A percentile compares a stretch with the other conserved stretches of the same genome.
Conservation (phyloP, 2,113 vertebrate genomes). For the Lates calcarifer region DNA sequence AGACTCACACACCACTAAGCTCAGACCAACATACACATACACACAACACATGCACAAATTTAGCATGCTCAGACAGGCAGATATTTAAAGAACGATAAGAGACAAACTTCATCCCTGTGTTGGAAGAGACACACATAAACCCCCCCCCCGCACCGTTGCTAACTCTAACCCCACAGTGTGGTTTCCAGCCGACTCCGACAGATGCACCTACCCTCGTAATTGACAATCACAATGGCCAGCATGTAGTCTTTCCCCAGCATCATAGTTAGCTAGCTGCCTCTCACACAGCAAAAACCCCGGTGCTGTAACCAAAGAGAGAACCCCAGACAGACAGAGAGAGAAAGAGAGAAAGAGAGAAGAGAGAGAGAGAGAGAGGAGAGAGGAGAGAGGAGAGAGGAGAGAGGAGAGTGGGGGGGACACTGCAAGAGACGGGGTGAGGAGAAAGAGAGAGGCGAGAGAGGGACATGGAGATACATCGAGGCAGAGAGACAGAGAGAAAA, state of each 20-base stretch:
- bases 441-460: slow-evolving; percentile 14
- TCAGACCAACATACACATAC: not conserved
- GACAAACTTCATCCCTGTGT: slow-evolving; percentile 50
- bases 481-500: slow-evolving; percentile 33
- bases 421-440: slow-evolving; percentile 29
- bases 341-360: slow-evolving; percentile 64
- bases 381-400: slow-evolving; percentile 19
- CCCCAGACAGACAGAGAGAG: slow-evolving; percentile 58
- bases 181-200: slow-evolving; percentile 36
- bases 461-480: slow-evolving; percentile 22
- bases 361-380: slow-evolving; percentile 28
- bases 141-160: not conserved
- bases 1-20: not conserved
- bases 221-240: slow-evolving; percentile 86
- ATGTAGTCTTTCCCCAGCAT: slow-evolving; percentile 86
- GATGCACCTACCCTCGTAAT: slow-evolving; percentile 83
- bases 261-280: slow-evolving; percentile 77
- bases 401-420: not conserved
- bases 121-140: slow-evolving; percentile 16
- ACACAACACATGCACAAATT: slow-evolving; percentile 7
- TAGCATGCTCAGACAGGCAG: slow-evolving; percentile 20
- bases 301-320: slow-evolving; percentile 69
- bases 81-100: slow-evolving; percentile 13
- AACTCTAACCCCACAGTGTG: slow-evolving; percentile 43
- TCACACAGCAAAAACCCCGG: slow-evolving; percentile 65